These are phyloP conservation scores for Saimiri boliviensis DNA, from an alignment of 2,113 vertebrate species.

Conservation along the genomic window DNA sequence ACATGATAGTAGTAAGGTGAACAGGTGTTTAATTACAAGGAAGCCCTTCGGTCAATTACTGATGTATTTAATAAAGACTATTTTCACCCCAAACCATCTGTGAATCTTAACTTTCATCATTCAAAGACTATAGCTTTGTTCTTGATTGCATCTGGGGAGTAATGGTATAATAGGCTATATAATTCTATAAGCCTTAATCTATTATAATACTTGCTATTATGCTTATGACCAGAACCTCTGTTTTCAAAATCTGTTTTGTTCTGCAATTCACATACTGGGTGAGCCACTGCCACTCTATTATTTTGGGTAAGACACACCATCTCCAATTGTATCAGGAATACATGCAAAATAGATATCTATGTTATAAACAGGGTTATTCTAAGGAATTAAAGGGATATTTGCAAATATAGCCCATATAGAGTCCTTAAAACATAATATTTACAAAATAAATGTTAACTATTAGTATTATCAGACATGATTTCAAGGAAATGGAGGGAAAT, in stretches of 20 bases:
- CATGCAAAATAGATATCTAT: neutral
- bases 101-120: conserved; percentile 50
- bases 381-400: neutral
- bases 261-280: neutral
- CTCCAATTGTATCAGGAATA: neutral
- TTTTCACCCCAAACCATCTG: conserved; percentile 61
- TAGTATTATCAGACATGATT: neutral
- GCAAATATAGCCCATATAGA: neutral
- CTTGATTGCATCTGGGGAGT: conserved; percentile 43
- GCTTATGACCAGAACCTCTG: neutral
- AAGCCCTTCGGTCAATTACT: conserved; percentile 50
- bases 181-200: neutral
- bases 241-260: neutral
- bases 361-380: neutral
- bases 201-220: neutral
- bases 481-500: neutral
- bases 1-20: conserved; percentile 44
- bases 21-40: conserved; percentile 72
- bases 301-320: neutral
- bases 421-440: neutral
- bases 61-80: conserved; percentile 56
- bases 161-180: neutral
- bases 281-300: neutral
- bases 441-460: neutral
- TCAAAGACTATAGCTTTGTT: conserved; percentile 33